Conservation (phyloP, 1,140 invertebrate species). For the Cheumatopsyche charites region DNA sequence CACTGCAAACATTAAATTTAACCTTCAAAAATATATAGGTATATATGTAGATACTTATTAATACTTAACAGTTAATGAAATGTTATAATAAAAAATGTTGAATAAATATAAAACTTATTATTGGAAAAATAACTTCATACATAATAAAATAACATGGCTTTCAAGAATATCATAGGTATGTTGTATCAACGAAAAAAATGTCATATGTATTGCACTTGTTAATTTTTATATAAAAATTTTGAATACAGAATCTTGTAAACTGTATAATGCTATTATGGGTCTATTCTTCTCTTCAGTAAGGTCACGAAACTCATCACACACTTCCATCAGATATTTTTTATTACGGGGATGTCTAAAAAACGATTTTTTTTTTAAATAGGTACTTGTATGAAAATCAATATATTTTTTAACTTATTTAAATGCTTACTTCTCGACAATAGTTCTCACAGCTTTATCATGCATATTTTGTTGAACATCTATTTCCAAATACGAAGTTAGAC, state of each 20-base stretch:
- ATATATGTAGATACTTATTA: no score
- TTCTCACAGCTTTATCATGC: slow-evolving; percentile 61
- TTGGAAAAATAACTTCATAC: no score
- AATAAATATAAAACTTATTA: no score
- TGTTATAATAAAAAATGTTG: no score
- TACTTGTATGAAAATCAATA: not conserved
- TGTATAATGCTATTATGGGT: slow-evolving; percentile 65
- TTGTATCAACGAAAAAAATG: no score
- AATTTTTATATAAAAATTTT: slow-evolving; percentile 49
- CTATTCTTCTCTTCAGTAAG: slow-evolving; percentile 60
- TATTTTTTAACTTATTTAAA: not conserved
- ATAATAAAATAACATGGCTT: no score
- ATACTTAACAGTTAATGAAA: no score
- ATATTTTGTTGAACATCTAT: slow-evolving; percentile 64
- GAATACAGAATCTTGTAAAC: slow-evolving; percentile 56
- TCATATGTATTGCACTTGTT: no score
- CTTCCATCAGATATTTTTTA: slow-evolving; percentile 64
- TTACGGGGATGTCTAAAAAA: slow-evolving; percentile 63
- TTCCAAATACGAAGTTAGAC: slow-evolving; percentile 64
- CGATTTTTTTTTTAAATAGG: slow-evolving; percentile 30
- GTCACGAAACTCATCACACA: slow-evolving; percentile 66
- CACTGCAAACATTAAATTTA: no score
- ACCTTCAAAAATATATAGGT: no score
- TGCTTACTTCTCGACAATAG: slow-evolving; percentile 67
- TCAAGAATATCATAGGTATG: no score